Conservation (phyloP, 2,888 invertebrate species). For the Zelleria hepariella region DNA sequence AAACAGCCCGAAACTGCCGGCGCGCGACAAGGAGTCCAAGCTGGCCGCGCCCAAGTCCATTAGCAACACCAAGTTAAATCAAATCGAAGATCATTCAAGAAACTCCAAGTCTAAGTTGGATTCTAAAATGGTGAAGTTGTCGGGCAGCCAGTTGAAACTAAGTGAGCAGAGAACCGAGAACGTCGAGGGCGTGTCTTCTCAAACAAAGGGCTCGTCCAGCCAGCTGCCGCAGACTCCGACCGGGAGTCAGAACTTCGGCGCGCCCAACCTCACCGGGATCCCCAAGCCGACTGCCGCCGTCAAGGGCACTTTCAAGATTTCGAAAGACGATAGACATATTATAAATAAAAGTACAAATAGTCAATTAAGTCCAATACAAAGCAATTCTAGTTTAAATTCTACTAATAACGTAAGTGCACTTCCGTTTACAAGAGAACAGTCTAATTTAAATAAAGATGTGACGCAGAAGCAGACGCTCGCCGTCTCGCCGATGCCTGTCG, state of each 20-base stretch:
- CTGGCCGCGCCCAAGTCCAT: slow-evolving; percentile 66
- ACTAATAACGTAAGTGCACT: slow-evolving; percentile 61
- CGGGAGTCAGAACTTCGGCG: slow-evolving; percentile 59
- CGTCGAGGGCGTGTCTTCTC: slow-evolving; percentile 13
- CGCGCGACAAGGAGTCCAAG: slow-evolving; percentile 64
- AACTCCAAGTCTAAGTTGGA: slow-evolving; percentile 45
- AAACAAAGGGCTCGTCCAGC: slow-evolving; percentile 29
- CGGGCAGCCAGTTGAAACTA: slow-evolving; percentile 59
- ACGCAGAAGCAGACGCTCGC: slow-evolving; percentile 70
- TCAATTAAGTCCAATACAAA: slow-evolving; percentile 71
- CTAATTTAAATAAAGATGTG: slow-evolving; percentile 64
- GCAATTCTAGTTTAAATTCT: slow-evolving; percentile 71
- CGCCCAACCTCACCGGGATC: slow-evolving; percentile 74
- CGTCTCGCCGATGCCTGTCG: slow-evolving; percentile 82
- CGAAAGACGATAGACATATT: slow-evolving; percentile 70
- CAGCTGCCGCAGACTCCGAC: slow-evolving; percentile 34
- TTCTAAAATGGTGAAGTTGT: slow-evolving; percentile 60
- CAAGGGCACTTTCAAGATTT: slow-evolving; percentile 87
- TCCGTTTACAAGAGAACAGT: slow-evolving; percentile 64
- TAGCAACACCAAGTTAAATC: slow-evolving; percentile 62
- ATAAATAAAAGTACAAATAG: slow-evolving; percentile 69
- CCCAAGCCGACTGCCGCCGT: slow-evolving; percentile 94
- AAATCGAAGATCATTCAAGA: slow-evolving; percentile 56
- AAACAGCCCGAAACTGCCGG: slow-evolving; percentile 59
- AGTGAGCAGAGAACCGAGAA: slow-evolving; percentile 46